Conservation (phyloP, 2,113 vertebrate genomes). For the Trogon melanurus region DNA sequence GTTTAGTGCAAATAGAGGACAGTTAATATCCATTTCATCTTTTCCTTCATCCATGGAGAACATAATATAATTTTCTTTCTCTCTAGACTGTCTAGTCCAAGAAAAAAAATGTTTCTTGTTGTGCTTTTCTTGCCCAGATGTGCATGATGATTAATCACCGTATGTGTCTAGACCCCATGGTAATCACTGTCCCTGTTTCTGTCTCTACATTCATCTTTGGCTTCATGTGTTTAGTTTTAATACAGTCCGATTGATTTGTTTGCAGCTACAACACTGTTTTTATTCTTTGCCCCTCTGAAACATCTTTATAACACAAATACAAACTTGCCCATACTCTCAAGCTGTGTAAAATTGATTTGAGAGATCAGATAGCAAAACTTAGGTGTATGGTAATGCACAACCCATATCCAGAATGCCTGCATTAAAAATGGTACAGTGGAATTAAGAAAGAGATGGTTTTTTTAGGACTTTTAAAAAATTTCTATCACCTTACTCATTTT, state of each 20-base stretch:
- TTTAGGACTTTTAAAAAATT: not conserved
- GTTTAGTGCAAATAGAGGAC: not conserved
- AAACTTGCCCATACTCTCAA: slow-evolving; percentile 38
- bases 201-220: slow-evolving; percentile 65
- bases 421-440: not conserved
- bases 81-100: slow-evolving; percentile 8
- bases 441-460: not conserved
- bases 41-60: slow-evolving; percentile 12
- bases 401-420: not conserved
- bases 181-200: slow-evolving; percentile 60
- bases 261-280: slow-evolving; percentile 34
- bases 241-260: slow-evolving; percentile 61
- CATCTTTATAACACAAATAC: slow-evolving; percentile 39
- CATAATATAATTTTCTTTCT: slow-evolving; percentile 29
- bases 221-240: slow-evolving; percentile 59
- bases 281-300: slow-evolving; percentile 38
- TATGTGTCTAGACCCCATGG: slow-evolving; percentile 60
- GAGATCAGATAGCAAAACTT: slow-evolving; percentile 43
- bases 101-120: slow-evolving; percentile 28
- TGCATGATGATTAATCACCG: slow-evolving; percentile 62
- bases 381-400: not conserved
- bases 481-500: not conserved
- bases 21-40: slow-evolving; percentile 42
- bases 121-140: not conserved
- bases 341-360: slow-evolving; percentile 60